Percentiles rank a stretch among this genome's conserved stretches.
phyloP scores from a whole-genome alignment of 2,888 invertebrate species.

The Drosophila histrio region DNA sequence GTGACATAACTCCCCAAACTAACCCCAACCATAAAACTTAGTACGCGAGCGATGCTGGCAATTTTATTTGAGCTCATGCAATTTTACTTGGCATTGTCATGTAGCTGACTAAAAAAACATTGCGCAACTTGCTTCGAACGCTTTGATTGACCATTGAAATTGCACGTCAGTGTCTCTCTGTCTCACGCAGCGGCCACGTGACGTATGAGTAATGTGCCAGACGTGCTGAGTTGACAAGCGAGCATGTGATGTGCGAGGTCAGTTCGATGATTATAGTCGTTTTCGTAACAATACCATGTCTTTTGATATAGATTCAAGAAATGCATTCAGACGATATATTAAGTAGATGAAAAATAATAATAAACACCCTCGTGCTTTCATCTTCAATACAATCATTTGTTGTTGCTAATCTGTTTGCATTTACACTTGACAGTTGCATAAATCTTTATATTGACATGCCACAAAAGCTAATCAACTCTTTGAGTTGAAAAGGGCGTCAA shows the following conservation, averaged over 20 bases:
- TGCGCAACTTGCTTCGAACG: conserved; percentile 50
- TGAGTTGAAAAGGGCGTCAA: conserved; percentile 13
- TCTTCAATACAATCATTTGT: conserved; percentile 15
- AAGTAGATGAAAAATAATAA: background rate
- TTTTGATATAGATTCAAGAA: background rate
- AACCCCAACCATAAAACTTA: conserved; percentile 1
- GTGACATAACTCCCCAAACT: conserved; percentile 8
- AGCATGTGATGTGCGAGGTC: conserved; percentile 15
- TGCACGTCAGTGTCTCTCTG: conserved; percentile 58
- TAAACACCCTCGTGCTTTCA: background rate
- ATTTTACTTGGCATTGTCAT: conserved; percentile 70
- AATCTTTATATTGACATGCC: conserved; percentile 40
- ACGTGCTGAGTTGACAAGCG: conserved; percentile 50
- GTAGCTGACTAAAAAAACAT: conserved; percentile 44
- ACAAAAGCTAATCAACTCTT: conserved; percentile 29
- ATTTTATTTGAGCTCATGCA: conserved; percentile 65
- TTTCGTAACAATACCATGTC: background rate
- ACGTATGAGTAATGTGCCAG: conserved; percentile 67
- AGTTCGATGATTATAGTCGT: conserved; percentile 7
- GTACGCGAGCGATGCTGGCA: conserved; percentile 47
- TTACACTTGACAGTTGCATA: conserved; percentile 33
- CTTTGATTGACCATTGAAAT: conserved; percentile 78
- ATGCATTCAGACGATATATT: background rate
- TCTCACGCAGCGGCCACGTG: conserved; percentile 46
- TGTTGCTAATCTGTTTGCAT: conserved; percentile 39